Base-by-base conservation (phyloP, 2,113 vertebrate species). In the Elephantulus edwardii region DNA sequence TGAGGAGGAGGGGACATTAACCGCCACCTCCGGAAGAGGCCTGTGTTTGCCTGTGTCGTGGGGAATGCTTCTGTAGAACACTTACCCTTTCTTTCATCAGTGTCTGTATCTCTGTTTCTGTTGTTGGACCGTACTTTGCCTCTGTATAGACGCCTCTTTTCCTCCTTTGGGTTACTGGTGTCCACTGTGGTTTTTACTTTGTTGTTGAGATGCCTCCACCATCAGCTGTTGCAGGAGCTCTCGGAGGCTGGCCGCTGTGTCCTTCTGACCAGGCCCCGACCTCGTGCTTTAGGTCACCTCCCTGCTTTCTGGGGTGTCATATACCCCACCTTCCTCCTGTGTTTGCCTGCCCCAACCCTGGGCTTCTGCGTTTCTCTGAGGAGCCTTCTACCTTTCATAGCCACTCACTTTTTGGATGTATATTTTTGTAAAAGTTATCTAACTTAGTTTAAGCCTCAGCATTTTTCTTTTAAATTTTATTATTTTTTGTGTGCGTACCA, bases 371-470 rank as follows among this genome's bases (percentile, higher is more conserved):
- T 75, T 75, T 88, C 30, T 35, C 58, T 3, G 14, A 42, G 33
- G 42, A 26, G 10, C 33, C 66, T 56, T 17, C 28, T n/a, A 48
- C 60, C 42, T 81, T 76, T 72, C 7, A 26, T 24, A 40, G 54
- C 33, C 64, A 6, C 46, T 4, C 26, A n/a, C 19, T 72, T 77
- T 66, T 22, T 26, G 26, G 62, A 56, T 75, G 24, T 58, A 0
- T 85, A 35, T 72, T 77, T 79, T 78, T 89, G 11, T 80, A 22
- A 58, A 80, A 38, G 26, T 71, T 62, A 48, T 13, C 62, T 54
- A 40, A n/a, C 12, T 77, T 71, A 75, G 74, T 84, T 82, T 58
- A 84, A 92, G 58, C 60, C 9, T 70, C 33, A n/a, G 24, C 50
- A 20, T 62, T 42, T 79, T n/a, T n/a, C n/a, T n/a, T n/a, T n/a